A percentile compares a stretch with the other conserved stretches of the same genome.
These are phyloP conservation scores for Trichogramma pretiosum DNA, from an alignment of 1,140 invertebrate genomes.

Conservation along the genomic window DNA sequence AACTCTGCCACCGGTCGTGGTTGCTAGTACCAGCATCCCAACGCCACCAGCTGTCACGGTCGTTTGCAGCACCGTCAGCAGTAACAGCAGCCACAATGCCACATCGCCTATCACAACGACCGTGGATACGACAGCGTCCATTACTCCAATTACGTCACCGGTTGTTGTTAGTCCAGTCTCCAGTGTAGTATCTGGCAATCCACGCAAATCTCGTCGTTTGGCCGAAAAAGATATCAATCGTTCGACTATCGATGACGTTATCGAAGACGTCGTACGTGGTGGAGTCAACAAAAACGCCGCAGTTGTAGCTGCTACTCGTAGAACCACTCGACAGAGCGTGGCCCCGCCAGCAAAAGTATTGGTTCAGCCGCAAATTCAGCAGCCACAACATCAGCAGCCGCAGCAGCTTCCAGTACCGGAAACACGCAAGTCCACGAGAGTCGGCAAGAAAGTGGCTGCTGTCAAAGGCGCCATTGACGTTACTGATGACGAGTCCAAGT, in stretches of 20 bases:
- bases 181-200: too few relatives aligned
- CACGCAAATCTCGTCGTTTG: slow-evolving; percentile 68
- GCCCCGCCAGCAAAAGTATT: slow-evolving; percentile 22
- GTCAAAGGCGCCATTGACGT: too few relatives aligned
- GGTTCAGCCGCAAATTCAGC: slow-evolving; percentile 2
- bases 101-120: too few relatives aligned
- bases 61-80: too few relatives aligned
- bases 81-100: too few relatives aligned
- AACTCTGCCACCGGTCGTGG: too few relatives aligned
- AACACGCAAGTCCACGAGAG: slow-evolving; percentile 54
- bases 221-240: slow-evolving; percentile 67
- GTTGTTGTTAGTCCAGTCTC: too few relatives aligned
- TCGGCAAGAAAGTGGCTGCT: slow-evolving; percentile 47
- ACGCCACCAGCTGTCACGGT: too few relatives aligned
- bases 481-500: slow-evolving; percentile 50
- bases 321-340: slow-evolving; percentile 38
- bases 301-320: slow-evolving; percentile 23
- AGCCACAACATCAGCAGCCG: neutral
- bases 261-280: slow-evolving; percentile 75
- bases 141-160: too few relatives aligned
- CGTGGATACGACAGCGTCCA: too few relatives aligned
- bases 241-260: slow-evolving; percentile 72
- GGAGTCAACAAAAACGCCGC: slow-evolving; percentile 34
- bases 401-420: slow-evolving; percentile 32
- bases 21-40: slow-evolving; percentile 52